Base-by-base conservation (phyloP, 1,140 invertebrate species). In the Drosophila kohkoa region DNA sequence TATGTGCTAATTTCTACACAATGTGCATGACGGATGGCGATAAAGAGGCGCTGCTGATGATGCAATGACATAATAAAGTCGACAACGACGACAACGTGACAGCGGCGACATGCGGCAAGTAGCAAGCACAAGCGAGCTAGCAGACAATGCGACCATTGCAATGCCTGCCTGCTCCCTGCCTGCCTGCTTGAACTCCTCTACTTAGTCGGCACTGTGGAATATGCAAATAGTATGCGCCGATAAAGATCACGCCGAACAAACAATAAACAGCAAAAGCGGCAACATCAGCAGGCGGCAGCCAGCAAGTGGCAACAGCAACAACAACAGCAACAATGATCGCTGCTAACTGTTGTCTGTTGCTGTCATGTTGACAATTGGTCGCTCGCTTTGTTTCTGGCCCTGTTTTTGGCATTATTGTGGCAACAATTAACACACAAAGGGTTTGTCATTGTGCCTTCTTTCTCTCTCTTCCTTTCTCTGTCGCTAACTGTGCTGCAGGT, bases 1-100 rank as follows among this genome's bases (percentile, higher is more conserved):
- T 88, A 88, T 88, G 83, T 88, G 85, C 83, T 88, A 89, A 88
- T 88, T 88, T 83, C 77, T 80, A 88, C 85, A 89, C 85, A 88
- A 88, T 88, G 81, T 88, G 83, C 83, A 88, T 88, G 83, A 88
- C 85, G 83, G 74, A 88, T 88, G 83, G 85, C 83, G 82, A 88
- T 87, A 87, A 87, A 87, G 73, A 82, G 52, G 75, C 64, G 59
- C 66, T 65, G 59, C 66, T 65, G 76, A 77, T 88, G 83, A 89
- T 81, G 83, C 83, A 88, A 89, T 89, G 81, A 89, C 85, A 90
- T 90, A 90, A 89, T 90, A 90, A 88, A 81, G 81, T 68, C 82
- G 76, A 66, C 74, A 66, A 51, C 78, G 51, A 41, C 65, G 64
- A 78, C 77, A 55, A 54, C 72, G 52, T 62, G 70, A 79, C 78